These are phyloP conservation scores for Dermochelys coriacea DNA, from an alignment of 2,797 vertebrate genomes.

Conservation along the genomic window DNA sequence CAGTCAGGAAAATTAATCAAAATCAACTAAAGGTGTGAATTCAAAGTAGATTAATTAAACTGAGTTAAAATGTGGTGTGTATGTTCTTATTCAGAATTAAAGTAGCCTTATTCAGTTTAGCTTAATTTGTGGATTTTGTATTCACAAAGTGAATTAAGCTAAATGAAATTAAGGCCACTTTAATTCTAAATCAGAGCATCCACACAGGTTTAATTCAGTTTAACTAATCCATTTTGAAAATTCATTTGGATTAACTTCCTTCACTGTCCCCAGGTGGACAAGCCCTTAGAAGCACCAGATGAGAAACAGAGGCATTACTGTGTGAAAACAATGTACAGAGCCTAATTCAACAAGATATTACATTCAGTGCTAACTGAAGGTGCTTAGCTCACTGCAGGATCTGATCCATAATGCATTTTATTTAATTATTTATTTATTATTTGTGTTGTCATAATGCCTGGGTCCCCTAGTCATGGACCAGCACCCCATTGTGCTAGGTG, in stretches of 20 bases:
- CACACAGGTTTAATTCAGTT: not conserved
- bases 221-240: not conserved
- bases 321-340: not conserved
- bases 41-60: not conserved
- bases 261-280: not conserved
- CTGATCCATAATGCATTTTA: not conserved
- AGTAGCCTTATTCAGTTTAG: not conserved
- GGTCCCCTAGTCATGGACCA: not conserved
- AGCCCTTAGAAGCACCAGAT: not conserved
- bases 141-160: not conserved
- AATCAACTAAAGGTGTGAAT: not conserved
- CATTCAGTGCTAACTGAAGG: not conserved
- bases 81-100: not conserved
- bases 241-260: not conserved
- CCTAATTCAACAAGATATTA: not conserved
- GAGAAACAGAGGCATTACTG: slow-evolving; percentile 28
- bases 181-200: not conserved
- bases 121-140: not conserved
- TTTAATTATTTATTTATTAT: not conserved
- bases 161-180: not conserved
- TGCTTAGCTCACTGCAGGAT: not conserved
- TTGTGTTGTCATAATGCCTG: not conserved
- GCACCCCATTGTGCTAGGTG: not conserved
- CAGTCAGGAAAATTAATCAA: not conserved
- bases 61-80: not conserved